phyloP scores from a whole-genome alignment of 2,113 vertebrate species.

The Talpa occidentalis region DNA sequence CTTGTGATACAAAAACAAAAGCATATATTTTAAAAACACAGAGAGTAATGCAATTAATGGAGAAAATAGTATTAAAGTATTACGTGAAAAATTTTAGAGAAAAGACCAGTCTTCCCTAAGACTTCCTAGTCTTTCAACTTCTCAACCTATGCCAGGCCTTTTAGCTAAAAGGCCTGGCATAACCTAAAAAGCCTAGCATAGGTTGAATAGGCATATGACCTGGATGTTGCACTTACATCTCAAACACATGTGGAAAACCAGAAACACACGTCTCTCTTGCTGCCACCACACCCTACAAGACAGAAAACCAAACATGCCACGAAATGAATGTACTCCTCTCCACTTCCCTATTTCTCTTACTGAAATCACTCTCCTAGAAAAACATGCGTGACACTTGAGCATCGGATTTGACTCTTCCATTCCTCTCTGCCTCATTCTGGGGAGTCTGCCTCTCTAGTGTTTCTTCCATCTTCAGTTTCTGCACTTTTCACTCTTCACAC shows the following conservation, averaged over 20 bases:
- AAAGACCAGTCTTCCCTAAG: not conserved
- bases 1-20: constrained; percentile 66
- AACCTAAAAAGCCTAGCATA: no score
- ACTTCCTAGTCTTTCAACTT: not conserved
- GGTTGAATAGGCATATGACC: no score
- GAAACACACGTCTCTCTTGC: not conserved
- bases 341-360: not conserved
- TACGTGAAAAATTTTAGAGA: not conserved
- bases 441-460: not conserved
- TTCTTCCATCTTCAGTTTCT: not conserved
- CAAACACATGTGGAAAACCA: not conserved
- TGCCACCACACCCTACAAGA: not conserved
- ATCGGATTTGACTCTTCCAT: not conserved
- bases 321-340: not conserved
- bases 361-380: not conserved
- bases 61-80: not conserved
- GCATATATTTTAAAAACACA: constrained; percentile 45
- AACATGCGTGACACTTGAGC: not conserved
- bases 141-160: not conserved
- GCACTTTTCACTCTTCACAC: not conserved
- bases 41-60: not conserved
- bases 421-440: not conserved
- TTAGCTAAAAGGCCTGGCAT: no score
- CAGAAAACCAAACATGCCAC: not conserved
- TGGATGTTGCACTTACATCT: not conserved